Base-by-base conservation (phyloP, 1,140 invertebrate species). In the Scaptomyza montana region DNA sequence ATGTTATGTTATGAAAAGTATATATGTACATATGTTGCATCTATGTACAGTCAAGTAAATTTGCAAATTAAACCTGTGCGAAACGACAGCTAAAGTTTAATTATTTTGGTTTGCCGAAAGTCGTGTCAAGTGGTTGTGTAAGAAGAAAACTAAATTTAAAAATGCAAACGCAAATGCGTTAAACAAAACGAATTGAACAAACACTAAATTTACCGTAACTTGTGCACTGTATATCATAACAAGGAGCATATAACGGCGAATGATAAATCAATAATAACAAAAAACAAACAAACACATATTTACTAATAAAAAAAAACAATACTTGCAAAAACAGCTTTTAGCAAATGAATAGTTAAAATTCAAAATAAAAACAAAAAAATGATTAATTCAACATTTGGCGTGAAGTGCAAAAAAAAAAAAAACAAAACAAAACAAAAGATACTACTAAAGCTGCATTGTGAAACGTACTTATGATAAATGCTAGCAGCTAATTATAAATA, bases 381-480 rank as follows among this genome's bases (percentile, higher is more conserved):
- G 36, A 65, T 25, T 12, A 65, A 57, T 46, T 55, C 13, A 54
- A 53, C 4, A 19, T 41, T 41, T 56, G 45, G 25, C 41, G 54
- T 41, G n/a, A 67, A 45, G 55, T 53, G 47, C 55, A 43, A 62
- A 46, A 66, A 46, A 68, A 36, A 39, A 66, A 21, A 21, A 21
- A n/a, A n/a, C n/a, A 21, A 21, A 21, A 21, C 21, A 21, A 21
- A 21, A 21, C 57, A 41, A 43, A 50, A 16, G 49, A 46, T 60
- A 62, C 69, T 57, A 47, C 62, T 64, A 45, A 77, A 85, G 85
- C 70, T 87, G 74, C 80, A 81, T 81, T 81, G 79, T 78, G 72
- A 84, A 86, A 86, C 84, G 78, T 86, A 86, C 82, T 86, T 86
- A 86, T 86, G 82, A 86, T 82, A 82, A 86, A 81, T 85, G 78